Base-by-base conservation (phyloP, 2,113 vertebrate genomes). In the Nettapus auritus region DNA sequence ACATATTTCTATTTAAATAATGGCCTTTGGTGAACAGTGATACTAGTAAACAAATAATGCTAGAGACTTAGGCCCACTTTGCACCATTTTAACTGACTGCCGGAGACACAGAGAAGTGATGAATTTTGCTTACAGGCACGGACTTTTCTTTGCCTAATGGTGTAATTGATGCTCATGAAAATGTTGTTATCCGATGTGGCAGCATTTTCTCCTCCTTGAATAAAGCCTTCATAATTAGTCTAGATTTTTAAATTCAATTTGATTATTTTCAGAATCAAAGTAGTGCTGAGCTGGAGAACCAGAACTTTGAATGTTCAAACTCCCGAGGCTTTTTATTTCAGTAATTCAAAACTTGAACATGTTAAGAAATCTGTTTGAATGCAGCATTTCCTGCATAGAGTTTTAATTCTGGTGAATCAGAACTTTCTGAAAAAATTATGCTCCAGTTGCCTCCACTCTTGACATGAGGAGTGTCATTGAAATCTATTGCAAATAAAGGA, bases 1-100 rank as follows among this genome's bases (percentile, higher is more conserved):
- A 57, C 48, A 46, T 60, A 91, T 85, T 95, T 93, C 77, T 76
- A 62, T 74, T 84, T 67, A 86, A 95, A 71, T 86, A 70, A 88
- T 74, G 59, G 36, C 44, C 71, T 95, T 78, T 94, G 80, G 64
- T 60, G 68, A 83, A 67, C 85, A 95, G 62, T 82, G 57, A 66
- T 56, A 48, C 48, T 87, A 53, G 84, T 85, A 87, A 92, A 76
- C 83, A 93, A 88, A 69, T 57, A 88, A 63, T 4, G 20, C 22
- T 42, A 0, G 2, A 23, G 38, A 81, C 34, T 52, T 64, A 53
- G 34, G 13, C 15, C 10, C 12, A 28, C 55, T 75, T 90, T 75
- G 33, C 46, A 60, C 34, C 28, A 3, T 52, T 93, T 83, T 86
- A 90, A 81, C 57, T 82, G 62, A 62, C 71, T 88, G 52, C 16